Percentiles rank a stretch among this genome's conserved stretches.
Conservation (phyloP, 1,140 invertebrate species). For the Penaeus vannamei region DNA sequence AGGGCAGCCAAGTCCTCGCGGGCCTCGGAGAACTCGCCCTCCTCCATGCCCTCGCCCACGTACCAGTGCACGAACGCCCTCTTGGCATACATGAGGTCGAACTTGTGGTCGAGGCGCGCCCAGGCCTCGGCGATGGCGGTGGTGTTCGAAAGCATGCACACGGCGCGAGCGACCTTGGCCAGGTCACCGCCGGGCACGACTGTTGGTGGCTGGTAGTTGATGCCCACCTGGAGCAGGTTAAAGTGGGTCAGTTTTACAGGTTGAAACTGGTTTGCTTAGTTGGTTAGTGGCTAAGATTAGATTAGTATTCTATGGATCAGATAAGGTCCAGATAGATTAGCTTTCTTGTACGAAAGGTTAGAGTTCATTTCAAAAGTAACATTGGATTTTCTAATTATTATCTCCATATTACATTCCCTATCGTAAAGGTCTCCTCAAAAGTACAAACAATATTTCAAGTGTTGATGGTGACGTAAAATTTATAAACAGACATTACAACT, state of each 20-base stretch:
- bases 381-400: no score
- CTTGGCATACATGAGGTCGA: slow-evolving; percentile 71
- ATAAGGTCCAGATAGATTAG: no score
- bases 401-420: no score
- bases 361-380: no score
- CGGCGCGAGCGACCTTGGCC: slow-evolving; percentile 8
- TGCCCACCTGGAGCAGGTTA: background rate
- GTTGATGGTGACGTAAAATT: no score
- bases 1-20: slow-evolving; percentile 1
- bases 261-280: no score
- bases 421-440: no score
- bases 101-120: slow-evolving; percentile 76
- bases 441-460: no score
- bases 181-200: slow-evolving; percentile 2
- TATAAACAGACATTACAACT: no score
- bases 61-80: slow-evolving; percentile 72
- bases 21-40: slow-evolving; percentile 68
- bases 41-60: slow-evolving; percentile 75
- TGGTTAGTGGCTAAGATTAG: no score
- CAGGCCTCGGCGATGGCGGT: slow-evolving; percentile 72
- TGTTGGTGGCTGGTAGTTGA: slow-evolving; percentile 7
- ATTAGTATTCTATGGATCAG: no score
- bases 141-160: slow-evolving; percentile 23
- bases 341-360: no score
- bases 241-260: background rate